A percentile compares a stretch with the other conserved stretches of the same genome.
These are phyloP conservation scores for Vombatus ursinus DNA, from an alignment of 2,113 vertebrate species.

Conservation along the genomic window DNA sequence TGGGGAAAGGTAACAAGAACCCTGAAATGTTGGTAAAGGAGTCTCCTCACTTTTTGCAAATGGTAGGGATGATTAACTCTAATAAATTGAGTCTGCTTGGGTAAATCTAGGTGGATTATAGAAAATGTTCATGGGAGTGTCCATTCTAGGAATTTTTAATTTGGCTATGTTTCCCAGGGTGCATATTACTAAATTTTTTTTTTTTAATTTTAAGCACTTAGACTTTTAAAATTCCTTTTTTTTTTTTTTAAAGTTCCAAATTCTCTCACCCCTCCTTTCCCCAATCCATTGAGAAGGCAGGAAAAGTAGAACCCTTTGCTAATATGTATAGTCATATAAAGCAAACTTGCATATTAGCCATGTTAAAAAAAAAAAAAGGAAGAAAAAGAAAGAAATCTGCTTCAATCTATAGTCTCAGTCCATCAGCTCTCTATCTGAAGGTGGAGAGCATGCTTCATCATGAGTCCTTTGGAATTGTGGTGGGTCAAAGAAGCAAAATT, in stretches of 20 bases:
- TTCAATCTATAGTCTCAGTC: neutral
- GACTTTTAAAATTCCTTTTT: neutral
- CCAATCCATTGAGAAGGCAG: neutral
- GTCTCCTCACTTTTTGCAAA: neutral
- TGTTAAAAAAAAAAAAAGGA: neutral
- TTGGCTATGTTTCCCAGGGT: neutral
- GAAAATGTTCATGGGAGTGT: neutral
- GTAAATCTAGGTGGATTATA: neutral
- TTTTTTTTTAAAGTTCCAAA: neutral
- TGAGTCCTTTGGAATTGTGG: neutral
- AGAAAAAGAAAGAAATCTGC: neutral
- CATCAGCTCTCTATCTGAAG: neutral
- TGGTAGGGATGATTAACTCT: neutral
- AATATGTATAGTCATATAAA: neutral
- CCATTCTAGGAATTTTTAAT: neutral
- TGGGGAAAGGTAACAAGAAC: conserved; percentile 2
- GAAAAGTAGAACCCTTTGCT: neutral
- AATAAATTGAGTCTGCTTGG: neutral
- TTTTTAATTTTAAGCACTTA: neutral
- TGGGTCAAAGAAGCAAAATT: neutral
- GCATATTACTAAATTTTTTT: neutral
- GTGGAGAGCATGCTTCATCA: neutral
- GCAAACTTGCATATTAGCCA: neutral
- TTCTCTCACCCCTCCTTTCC: neutral
- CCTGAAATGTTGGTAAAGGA: neutral